Evolutionary conservation across 1,140 invertebrate genomes (phyloP), one percentile per base, ranked within the genome.

Genomic region (Steinernema feltiae): DNA sequence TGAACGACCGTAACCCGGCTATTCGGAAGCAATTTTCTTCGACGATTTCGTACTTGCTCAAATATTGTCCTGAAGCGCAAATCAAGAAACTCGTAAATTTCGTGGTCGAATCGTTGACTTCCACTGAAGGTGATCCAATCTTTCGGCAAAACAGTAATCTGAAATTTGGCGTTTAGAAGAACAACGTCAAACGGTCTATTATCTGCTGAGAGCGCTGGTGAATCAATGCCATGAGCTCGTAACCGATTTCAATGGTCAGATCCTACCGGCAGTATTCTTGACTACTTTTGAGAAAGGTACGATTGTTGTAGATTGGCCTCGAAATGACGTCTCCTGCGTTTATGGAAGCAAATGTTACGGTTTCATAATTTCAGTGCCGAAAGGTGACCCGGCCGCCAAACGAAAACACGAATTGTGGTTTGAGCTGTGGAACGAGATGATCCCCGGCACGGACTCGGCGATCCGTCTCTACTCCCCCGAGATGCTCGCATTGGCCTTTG

Each of bases 371-470:
- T 35, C 74, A 70, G 70, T 76, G 1, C 69, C 69, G 27, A 84
- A 73, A 78, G 41, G 41, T 15, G 73, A 79, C 46, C 78, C 75
- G 71, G 81, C 32, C 69, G 74, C 74, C 75, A 83, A 76, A 75
- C 79, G 63, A 29, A 72, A 48, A 48, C 76, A 78, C 24, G 71
- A 92, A 80, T 87, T 92, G 29, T 96, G 93, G 92, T 91, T 92
- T 77, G 93, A 95, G 84, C 88, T 96, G 1, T 97, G 94, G 94
- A 90, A 90, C 30, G 94, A 95, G 82, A 90, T 93, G 27, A 92
- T 92, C 48, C 93, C 93, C 15, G 87, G 92, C 12, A 92, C 91
- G 0, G 94, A 94, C 88, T 90, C 89, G 35, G 93, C 92, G 30
- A 91, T 95, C 53, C 89, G 90, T 32, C 90, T 92, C 72, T 92